A percentile compares a stretch with the other conserved stretches of the same genome.
Conservation (phyloP, 2,888 invertebrate species). For the Gisinianus flammeolus region DNA sequence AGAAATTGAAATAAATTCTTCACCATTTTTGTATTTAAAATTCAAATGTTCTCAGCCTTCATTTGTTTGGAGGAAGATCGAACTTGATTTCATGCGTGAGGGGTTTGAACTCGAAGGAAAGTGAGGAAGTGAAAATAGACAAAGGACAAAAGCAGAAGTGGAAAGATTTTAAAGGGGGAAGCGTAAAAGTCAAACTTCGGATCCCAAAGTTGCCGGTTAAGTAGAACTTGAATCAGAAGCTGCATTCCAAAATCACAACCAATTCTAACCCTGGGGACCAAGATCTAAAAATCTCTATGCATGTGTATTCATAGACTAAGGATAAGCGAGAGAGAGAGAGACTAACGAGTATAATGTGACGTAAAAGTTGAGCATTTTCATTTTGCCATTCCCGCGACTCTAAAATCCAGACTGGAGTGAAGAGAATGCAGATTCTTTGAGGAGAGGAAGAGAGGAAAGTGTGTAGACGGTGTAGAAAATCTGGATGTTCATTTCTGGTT, state of each 20-base stretch:
- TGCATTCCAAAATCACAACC: too few relatives aligned
- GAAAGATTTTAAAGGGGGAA: background rate
- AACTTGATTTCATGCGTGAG: too few relatives aligned
- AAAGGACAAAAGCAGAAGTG: background rate
- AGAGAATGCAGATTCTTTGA: background rate
- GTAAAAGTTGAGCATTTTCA: too few relatives aligned
- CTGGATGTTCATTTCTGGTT: background rate
- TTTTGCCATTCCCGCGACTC: too few relatives aligned
- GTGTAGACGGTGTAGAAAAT: background rate
- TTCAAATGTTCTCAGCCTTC: too few relatives aligned
- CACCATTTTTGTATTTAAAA: too few relatives aligned
- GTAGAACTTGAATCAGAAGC: too few relatives aligned
- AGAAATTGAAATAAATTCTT: too few relatives aligned
- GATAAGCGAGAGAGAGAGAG: background rate
- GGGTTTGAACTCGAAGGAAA: background rate
- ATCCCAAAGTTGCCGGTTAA: background rate
- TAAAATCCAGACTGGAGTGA: background rate
- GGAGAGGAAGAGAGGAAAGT: background rate
- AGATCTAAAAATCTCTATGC: too few relatives aligned
- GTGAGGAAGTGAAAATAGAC: background rate
- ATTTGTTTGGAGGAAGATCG: too few relatives aligned
- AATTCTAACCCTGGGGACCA: too few relatives aligned
- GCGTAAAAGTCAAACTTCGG: background rate
- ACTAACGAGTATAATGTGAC: background rate
- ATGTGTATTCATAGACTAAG: background rate